Conservation (phyloP, 1,140 invertebrate species). For the Triops cancriformis region DNA sequence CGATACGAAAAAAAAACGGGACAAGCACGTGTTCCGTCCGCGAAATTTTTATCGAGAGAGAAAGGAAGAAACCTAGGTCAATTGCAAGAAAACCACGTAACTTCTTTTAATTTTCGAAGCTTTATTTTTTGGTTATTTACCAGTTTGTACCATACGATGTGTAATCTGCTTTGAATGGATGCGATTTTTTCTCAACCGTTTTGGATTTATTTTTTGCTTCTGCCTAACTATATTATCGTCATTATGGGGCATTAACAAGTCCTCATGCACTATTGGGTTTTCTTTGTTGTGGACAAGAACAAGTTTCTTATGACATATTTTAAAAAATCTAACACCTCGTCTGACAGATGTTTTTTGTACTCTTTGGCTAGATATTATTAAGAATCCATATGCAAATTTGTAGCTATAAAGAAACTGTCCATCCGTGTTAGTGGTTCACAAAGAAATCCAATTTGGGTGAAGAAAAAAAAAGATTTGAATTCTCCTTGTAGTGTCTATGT, state of each 20-base stretch:
- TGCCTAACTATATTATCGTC: not conserved
- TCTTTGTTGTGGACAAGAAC: not conserved
- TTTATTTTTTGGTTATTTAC: not conserved
- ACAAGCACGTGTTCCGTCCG: not conserved
- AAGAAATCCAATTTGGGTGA: not conserved
- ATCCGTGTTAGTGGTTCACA: not conserved
- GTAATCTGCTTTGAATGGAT: not conserved
- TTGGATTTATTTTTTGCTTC: not conserved
- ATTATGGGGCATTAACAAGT: not conserved
- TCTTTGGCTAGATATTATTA: not conserved
- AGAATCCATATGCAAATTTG: not conserved
- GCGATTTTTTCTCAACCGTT: not conserved
- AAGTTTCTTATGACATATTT: not conserved
- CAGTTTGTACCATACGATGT: not conserved
- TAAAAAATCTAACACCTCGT: not conserved
- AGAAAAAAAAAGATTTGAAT: not conserved
- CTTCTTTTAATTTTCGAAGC: not conserved
- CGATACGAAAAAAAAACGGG: not conserved
- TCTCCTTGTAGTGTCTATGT: slow-evolving; percentile 6
- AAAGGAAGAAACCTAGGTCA: not conserved
- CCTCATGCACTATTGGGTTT: not conserved
- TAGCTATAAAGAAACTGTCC: not conserved
- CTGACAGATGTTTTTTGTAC: not conserved
- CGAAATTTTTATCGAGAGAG: not conserved
- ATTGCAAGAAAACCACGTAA: not conserved